phyloP scores from a whole-genome alignment of 2,113 vertebrate species.

The Lophura nycthemera region DNA sequence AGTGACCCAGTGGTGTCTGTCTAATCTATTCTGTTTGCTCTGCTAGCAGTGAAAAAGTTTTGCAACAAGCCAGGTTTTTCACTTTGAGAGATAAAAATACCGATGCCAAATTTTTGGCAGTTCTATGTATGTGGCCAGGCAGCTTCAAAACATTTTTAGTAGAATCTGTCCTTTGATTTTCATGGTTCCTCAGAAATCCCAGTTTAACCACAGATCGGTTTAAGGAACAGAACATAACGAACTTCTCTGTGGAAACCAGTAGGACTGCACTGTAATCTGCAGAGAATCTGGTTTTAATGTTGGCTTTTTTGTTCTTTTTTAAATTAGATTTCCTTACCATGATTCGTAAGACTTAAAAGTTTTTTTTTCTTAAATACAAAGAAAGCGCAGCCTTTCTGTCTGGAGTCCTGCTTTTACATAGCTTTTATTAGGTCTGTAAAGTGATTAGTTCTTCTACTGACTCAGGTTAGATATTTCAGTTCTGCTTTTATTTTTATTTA shows the following conservation, averaged over 20 bases:
- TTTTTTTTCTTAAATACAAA: neutral
- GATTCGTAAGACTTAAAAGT: neutral
- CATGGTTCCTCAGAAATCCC: slow-evolving; percentile 18
- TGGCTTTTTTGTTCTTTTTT: slow-evolving; percentile 29
- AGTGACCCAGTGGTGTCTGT: neutral
- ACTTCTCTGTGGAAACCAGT: neutral
- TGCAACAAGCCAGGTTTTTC: neutral
- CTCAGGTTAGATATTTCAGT: neutral
- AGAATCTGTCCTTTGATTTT: neutral
- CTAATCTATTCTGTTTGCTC: slow-evolving; percentile 23
- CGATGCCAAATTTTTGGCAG: slow-evolving; percentile 44
- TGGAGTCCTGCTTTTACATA: neutral
- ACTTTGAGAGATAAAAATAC: slow-evolving; percentile 34
- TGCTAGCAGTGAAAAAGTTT: neutral
- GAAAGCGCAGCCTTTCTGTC: neutral
- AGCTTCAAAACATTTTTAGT: slow-evolving; percentile 26
- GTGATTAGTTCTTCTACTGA: neutral
- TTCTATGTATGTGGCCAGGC: neutral
- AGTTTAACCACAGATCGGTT: slow-evolving; percentile 4
- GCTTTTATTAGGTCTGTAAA: neutral
- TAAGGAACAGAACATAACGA: slow-evolving; percentile 1
- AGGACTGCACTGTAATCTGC: slow-evolving; percentile 20
- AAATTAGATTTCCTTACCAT: neutral
- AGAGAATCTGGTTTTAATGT: neutral
- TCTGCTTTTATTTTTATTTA: neutral